Conservation (phyloP, 1,140 invertebrate species). For the Penaeus chinensis region DNA sequence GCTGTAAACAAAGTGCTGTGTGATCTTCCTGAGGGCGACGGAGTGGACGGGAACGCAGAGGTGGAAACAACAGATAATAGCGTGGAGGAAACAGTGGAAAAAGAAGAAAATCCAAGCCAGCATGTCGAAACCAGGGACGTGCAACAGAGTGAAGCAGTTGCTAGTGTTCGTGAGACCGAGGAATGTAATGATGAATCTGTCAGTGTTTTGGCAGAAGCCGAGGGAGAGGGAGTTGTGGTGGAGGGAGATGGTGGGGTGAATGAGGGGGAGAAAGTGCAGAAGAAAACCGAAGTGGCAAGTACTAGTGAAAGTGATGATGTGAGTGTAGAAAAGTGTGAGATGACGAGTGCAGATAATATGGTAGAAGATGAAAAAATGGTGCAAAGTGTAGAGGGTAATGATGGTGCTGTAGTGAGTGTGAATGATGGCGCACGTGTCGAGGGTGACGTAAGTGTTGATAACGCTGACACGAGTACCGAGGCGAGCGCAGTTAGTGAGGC, state of each 20-base stretch:
- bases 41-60: not conserved
- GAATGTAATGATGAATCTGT: too few species aligned
- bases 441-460: too few species aligned
- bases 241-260: too few species aligned
- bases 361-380: not conserved
- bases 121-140: too few species aligned
- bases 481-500: too few species aligned
- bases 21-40: slow-evolving; percentile 33
- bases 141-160: too few species aligned
- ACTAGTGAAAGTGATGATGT: not conserved
- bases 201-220: too few species aligned
- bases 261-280: too few species aligned
- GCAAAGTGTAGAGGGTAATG: slow-evolving; percentile 14
- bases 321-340: slow-evolving; percentile 4
- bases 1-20: slow-evolving; percentile 26
- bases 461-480: too few species aligned
- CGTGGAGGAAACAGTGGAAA: too few species aligned
- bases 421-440: slow-evolving; percentile 3
- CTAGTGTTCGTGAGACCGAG: too few species aligned
- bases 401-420: slow-evolving; percentile 13
- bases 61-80: not conserved
- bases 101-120: too few species aligned
- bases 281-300: not conserved
- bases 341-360: not conserved
- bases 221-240: not conserved